These are phyloP conservation scores for Chrysemys picta DNA, from an alignment of 2,113 vertebrate species.

Conservation along the genomic window DNA sequence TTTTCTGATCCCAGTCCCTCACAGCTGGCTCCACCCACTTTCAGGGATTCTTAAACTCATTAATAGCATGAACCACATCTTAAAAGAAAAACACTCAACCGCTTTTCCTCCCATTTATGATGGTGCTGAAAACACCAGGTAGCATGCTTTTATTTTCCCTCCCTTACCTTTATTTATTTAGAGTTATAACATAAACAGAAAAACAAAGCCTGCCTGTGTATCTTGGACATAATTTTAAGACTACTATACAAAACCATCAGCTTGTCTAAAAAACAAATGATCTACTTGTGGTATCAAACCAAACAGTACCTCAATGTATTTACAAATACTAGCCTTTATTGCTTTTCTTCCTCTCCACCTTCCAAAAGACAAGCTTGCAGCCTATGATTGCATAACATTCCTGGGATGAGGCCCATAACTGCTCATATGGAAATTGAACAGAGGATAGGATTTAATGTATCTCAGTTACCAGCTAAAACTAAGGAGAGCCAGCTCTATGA, in stretches of 20 bases:
- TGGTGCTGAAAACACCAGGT: neutral
- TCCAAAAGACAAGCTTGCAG: neutral
- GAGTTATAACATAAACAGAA: neutral
- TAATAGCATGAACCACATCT: neutral
- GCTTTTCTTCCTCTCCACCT: neutral
- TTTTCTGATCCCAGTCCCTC: neutral
- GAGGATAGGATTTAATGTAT: neutral
- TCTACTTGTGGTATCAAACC: neutral
- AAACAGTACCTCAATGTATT: slow-evolving; percentile 29
- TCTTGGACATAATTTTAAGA: slow-evolving; percentile 11
- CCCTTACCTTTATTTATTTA: neutral
- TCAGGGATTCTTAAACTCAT: neutral
- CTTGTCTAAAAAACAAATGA: slow-evolving; percentile 19
- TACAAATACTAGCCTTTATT: slow-evolving; percentile 22
- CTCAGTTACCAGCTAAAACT: neutral
- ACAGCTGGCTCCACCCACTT: neutral
- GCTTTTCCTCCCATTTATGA: neutral
- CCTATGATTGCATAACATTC: neutral
- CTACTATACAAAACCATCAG: neutral
- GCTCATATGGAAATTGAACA: slow-evolving; percentile 55
- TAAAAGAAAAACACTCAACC: neutral
- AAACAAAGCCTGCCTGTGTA: neutral
- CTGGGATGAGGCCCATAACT: slow-evolving; percentile 30
- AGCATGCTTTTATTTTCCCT: neutral
- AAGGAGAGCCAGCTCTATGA: neutral